These are phyloP conservation scores for Neuroterus valhalla DNA, from an alignment of 1,140 invertebrate genomes.

Conservation along the genomic window DNA sequence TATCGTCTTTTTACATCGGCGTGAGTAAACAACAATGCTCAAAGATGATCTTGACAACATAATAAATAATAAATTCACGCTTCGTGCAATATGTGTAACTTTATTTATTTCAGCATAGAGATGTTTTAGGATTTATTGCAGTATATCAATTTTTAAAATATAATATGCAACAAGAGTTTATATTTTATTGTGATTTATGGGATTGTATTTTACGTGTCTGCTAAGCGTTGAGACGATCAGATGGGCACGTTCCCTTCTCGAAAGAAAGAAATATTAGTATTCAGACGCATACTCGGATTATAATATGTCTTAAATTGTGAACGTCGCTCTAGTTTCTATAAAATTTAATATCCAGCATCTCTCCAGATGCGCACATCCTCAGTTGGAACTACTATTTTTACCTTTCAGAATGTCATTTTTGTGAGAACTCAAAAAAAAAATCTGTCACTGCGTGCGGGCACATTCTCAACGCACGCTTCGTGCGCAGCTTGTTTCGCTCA, in stretches of 20 bases:
- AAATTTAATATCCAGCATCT: no score
- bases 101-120: background rate
- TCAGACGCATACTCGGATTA: background rate
- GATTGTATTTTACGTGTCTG: background rate
- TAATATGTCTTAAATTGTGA: no score
- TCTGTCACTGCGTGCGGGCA: no score
- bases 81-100: constrained; percentile 2
- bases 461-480: no score
- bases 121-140: background rate
- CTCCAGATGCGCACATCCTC: no score
- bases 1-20: background rate
- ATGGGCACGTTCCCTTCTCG: background rate
- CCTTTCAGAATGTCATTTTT: no score
- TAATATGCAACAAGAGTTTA: background rate
- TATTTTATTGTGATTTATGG: background rate
- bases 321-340: no score
- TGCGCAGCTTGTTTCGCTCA: no score
- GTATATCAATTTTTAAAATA: background rate
- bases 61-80: background rate
- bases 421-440: no score
- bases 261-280: constrained; percentile 7
- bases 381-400: no score
- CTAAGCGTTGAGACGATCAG: constrained; percentile 3
- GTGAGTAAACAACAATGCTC: no score
- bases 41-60: background rate